Evolutionary conservation across 2,797 vertebrate genomes (phyloP).

Genomic region (Enoplosus armatus): DNA sequence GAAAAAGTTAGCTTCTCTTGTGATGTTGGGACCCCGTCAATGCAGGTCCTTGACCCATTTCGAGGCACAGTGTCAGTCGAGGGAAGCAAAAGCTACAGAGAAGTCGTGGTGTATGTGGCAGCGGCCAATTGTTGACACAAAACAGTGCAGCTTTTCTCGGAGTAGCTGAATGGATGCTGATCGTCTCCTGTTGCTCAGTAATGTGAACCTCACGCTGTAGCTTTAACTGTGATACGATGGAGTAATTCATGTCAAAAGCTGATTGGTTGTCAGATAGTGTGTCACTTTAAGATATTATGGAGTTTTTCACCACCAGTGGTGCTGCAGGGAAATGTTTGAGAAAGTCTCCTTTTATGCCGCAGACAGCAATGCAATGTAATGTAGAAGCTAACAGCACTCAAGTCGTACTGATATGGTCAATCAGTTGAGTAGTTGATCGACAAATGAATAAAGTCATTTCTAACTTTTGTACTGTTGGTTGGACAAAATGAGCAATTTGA

Average conservation of each 20-base stretch:
- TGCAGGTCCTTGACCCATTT: constrained; percentile 38
- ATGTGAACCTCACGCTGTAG: not conserved
- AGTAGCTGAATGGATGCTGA: not conserved
- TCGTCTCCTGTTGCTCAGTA: not conserved
- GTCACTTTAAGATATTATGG: not conserved
- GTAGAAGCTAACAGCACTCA: not conserved
- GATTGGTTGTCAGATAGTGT: not conserved
- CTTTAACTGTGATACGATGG: not conserved
- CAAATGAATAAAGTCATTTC: too few relatives aligned
- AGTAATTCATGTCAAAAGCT: not conserved
- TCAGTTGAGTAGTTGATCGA: too few relatives aligned
- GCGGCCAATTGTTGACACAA: constrained; percentile 26
- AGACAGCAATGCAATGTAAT: not conserved
- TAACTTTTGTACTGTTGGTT: not conserved
- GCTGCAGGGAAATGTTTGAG: not conserved
- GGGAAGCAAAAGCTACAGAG: constrained; percentile 20
- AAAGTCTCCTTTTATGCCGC: not conserved
- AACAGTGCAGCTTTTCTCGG: not conserved
- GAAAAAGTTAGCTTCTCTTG: constrained; percentile 46
- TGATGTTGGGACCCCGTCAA: constrained; percentile 45
- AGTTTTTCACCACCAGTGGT: not conserved
- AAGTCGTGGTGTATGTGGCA: not conserved
- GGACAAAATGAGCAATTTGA: not conserved
- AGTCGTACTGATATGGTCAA: not conserved
- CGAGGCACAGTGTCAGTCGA: not conserved